Evolutionary conservation across 2,113 vertebrate genomes (phyloP).

Genomic region (Cebidichthys violaceus): DNA sequence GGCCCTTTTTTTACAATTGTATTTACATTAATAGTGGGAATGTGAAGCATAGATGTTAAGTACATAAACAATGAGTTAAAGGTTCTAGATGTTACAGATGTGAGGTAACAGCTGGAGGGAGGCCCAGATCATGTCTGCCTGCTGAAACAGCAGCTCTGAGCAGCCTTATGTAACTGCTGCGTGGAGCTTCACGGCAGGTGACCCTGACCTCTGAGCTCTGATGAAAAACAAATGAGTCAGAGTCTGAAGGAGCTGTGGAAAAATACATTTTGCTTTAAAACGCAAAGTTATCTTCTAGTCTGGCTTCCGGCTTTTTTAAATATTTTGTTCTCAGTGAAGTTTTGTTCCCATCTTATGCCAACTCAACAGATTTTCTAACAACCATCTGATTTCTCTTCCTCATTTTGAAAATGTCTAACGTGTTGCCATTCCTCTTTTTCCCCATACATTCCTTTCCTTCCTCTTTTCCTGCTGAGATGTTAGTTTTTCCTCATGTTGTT

Average conservation of each 20-base stretch:
- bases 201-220: constrained; percentile 17
- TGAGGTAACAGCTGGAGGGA: constrained; percentile 18
- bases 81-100: neutral
- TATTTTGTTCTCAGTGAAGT: neutral
- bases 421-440: constrained; percentile 29
- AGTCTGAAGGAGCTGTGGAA: neutral
- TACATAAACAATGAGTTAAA: neutral
- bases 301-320: neutral
- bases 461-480: constrained; percentile 22
- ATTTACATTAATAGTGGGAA: neutral
- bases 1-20: neutral
- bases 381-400: constrained; percentile 46
- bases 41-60: neutral
- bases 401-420: constrained; percentile 31
- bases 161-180: neutral
- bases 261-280: neutral
- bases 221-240: neutral
- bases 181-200: neutral
- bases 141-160: constrained; percentile 26
- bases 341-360: neutral
- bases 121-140: neutral
- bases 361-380: constrained; percentile 27
- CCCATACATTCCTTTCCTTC: neutral
- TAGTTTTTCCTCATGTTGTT: neutral
- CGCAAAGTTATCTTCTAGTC: no score